phyloP scores from a whole-genome alignment of 2,113 vertebrate species.

The human (Homo sapiens) region DNA sequence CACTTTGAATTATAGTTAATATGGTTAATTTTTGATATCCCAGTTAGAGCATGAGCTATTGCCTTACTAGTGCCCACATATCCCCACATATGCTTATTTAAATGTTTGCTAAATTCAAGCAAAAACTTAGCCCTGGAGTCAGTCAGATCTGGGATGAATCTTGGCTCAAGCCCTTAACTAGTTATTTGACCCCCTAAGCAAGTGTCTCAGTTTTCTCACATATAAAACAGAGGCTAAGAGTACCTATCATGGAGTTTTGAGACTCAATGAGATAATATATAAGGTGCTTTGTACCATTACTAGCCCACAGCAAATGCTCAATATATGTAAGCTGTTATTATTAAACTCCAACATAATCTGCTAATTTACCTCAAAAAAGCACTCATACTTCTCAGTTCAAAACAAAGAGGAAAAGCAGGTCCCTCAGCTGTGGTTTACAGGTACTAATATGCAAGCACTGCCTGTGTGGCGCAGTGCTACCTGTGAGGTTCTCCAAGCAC shows the following conservation, averaged over 20 bases:
- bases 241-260: slow-evolving; percentile 33
- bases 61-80: not conserved
- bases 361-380: slow-evolving; percentile 42
- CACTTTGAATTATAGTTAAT: not conserved
- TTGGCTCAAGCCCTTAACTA: slow-evolving; percentile 13
- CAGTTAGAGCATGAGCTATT: not conserved
- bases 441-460: not conserved
- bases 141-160: slow-evolving; percentile 5
- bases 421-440: not conserved
- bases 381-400: not conserved
- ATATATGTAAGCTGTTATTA: not conserved
- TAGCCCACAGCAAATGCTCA: not conserved
- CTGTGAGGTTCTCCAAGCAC: not conserved
- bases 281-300: not conserved
- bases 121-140: slow-evolving; percentile 6
- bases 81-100: not conserved
- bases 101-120: slow-evolving; percentile 38
- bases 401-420: not conserved
- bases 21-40: slow-evolving; percentile 40
- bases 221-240: not conserved
- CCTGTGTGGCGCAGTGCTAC: not conserved
- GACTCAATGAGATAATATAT: slow-evolving; percentile 17
- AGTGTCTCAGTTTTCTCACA: not conserved
- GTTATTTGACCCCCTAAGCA: not conserved
- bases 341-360: slow-evolving; percentile 42